Evolutionary conservation across 2,113 vertebrate species (phyloP).

Genomic region (Egretta garzetta): DNA sequence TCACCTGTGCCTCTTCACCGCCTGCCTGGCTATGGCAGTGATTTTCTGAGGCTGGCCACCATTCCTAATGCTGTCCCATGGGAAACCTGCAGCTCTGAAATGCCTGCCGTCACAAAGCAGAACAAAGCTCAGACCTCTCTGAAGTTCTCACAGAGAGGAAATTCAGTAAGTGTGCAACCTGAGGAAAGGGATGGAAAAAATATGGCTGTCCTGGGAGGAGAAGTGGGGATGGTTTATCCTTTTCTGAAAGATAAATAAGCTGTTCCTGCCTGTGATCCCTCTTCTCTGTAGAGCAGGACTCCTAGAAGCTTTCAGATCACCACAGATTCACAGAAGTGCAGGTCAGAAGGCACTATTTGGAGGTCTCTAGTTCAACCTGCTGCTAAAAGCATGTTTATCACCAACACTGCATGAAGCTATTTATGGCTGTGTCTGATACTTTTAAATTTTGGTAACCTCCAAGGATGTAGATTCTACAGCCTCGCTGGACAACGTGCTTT

Average conservation of each 20-base stretch:
- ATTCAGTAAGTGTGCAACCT: neutral
- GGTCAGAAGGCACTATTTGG: neutral
- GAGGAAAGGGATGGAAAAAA: neutral
- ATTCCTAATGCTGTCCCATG: neutral
- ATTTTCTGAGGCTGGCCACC: neutral
- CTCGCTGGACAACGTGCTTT: fast-evolving
- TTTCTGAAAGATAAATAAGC: neutral
- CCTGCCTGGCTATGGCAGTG: neutral
- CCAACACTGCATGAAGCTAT: neutral
- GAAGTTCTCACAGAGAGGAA: neutral
- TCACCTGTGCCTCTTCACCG: neutral
- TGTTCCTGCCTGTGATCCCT: neutral
- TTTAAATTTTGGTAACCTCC: neutral
- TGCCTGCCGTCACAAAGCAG: neutral
- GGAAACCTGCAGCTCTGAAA: neutral
- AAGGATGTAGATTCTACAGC: neutral
- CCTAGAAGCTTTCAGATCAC: neutral
- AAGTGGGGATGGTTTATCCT: neutral
- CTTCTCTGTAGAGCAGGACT: neutral
- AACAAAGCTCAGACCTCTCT: neutral
- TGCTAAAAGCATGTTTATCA: neutral
- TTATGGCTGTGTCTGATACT: neutral
- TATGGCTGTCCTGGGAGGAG: neutral
- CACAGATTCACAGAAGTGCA: neutral
- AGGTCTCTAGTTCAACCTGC: neutral